These are phyloP conservation scores for Oenanthe oenanthe DNA, from an alignment of 2,113 vertebrate genomes.

Conservation along the genomic window DNA sequence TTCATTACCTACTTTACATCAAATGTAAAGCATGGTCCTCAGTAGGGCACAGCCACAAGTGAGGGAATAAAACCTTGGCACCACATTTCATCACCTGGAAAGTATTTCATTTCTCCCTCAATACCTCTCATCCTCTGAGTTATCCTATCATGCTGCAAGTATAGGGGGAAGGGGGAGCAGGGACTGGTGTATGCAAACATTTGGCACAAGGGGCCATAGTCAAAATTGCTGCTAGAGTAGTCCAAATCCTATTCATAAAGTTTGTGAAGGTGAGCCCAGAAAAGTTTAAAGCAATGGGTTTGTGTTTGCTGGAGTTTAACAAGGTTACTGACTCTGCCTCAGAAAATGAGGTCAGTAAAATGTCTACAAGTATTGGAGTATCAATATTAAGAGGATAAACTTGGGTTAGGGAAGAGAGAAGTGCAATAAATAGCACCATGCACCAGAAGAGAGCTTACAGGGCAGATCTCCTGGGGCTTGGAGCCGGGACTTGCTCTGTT, in stretches of 20 bases:
- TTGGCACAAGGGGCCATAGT: background rate
- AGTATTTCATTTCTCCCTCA: background rate
- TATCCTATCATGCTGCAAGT: background rate
- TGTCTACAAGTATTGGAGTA: background rate
- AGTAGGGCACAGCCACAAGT: background rate
- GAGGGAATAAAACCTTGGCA: background rate
- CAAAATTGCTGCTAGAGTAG: background rate
- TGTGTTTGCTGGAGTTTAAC: slow-evolving; percentile 11
- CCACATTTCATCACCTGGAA: background rate
- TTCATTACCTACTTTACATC: background rate
- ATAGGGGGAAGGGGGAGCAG: background rate
- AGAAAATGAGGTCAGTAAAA: slow-evolving; percentile 28
- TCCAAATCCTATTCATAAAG: slow-evolving; percentile 38
- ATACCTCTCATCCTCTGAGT: background rate
- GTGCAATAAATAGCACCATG: background rate
- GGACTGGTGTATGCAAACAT: background rate
- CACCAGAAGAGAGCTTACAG: background rate
- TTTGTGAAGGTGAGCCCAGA: background rate
- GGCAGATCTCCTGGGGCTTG: background rate
- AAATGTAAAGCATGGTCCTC: background rate
- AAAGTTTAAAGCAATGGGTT: background rate
- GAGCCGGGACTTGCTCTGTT: background rate
- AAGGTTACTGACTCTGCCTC: background rate
- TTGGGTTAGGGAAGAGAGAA: background rate
- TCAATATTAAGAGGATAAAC: background rate